Conservation (phyloP, 2,888 invertebrate genomes). For the Malachius bipustulatus region DNA sequence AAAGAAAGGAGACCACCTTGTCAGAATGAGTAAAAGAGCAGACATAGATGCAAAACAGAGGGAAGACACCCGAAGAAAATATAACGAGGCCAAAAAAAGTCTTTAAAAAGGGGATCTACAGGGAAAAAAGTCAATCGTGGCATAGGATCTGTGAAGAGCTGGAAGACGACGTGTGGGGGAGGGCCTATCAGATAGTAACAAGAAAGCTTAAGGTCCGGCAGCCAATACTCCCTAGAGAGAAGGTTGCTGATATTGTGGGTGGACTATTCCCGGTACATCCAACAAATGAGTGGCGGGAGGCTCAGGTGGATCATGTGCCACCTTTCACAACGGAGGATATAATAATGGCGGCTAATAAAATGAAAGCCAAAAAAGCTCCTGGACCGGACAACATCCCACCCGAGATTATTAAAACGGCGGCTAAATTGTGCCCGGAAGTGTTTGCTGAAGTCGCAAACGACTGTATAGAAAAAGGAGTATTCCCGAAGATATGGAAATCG, state of each 20-base stretch:
- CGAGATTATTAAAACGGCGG: constrained; percentile 8
- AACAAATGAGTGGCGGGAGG: neutral
- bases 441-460: constrained; percentile 6
- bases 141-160: constrained; percentile 8
- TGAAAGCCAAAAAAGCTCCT: constrained; percentile 10
- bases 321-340: constrained; percentile 7
- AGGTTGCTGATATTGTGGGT: no score
- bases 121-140: constrained; percentile 9
- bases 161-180: constrained; percentile 11
- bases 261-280: constrained; percentile 5
- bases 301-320: neutral
- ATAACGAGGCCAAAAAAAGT: constrained; percentile 4
- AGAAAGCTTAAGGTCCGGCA: constrained; percentile 5
- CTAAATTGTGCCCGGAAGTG: neutral
- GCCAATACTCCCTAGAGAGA: neutral
- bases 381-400: constrained; percentile 9
- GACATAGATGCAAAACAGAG: neutral
- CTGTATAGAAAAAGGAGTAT: neutral
- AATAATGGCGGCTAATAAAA: constrained; percentile 4
- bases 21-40: constrained; percentile 3
- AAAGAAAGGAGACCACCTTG: constrained; percentile 7
- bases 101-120: constrained; percentile 7
- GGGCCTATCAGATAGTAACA: constrained; percentile 12
- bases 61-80: neutral
- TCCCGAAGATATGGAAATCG: constrained; percentile 10